Evolutionary conservation across 2,113 vertebrate species (phyloP).

Genomic region (Phainopepla nitens): DNA sequence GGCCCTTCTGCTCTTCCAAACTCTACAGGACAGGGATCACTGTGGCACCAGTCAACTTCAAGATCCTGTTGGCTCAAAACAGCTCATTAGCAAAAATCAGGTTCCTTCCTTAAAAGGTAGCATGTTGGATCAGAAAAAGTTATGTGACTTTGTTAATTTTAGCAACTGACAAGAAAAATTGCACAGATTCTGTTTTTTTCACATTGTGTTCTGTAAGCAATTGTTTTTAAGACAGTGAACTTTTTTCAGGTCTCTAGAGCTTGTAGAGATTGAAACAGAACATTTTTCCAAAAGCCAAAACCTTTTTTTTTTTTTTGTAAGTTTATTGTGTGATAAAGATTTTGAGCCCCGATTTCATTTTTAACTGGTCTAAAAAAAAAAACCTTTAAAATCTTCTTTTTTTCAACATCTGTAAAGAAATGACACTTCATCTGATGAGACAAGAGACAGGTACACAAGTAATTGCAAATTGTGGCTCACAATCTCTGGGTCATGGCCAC

Average conservation of each 20-base stretch:
- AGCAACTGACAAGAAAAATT: neutral
- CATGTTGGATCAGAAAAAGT: neutral
- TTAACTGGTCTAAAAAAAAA: neutral
- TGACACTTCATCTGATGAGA: neutral
- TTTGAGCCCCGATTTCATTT: neutral
- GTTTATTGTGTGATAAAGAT: neutral
- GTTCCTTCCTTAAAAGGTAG: neutral
- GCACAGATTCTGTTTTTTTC: neutral
- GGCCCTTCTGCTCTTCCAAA: fast-evolving
- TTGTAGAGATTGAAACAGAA: neutral
- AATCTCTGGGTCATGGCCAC: neutral
- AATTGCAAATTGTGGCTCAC: neutral
- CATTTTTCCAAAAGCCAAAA: neutral
- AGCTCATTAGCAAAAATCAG: neutral
- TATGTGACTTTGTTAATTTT: neutral
- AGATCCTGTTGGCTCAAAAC: neutral
- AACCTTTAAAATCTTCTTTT: neutral
- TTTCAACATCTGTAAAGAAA: neutral
- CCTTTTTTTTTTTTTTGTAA: neutral
- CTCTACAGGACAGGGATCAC: fast-evolving
- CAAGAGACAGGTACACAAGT: fast-evolving
- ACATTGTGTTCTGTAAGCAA: neutral
- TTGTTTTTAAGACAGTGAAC: neutral
- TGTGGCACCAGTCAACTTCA: fast-evolving
- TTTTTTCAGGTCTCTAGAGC: neutral